A percentile compares a stretch with the other conserved stretches of the same genome.
Conservation (phyloP, 35 echinoderm and acorn worm species). For the Antedon bifida region DNA sequence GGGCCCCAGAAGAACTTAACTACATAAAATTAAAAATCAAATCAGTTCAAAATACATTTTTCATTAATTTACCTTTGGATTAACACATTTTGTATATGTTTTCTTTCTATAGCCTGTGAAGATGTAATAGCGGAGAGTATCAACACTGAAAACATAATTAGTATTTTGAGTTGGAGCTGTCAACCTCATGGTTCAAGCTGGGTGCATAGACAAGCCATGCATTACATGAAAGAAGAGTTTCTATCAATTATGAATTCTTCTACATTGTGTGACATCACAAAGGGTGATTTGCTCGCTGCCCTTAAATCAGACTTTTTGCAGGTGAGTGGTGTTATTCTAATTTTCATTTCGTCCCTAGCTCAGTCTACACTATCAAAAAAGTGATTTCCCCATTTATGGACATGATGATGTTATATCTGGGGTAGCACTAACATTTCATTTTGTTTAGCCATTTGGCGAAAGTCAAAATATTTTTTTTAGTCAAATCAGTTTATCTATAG, state of each 20-base stretch:
- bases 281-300: conserved; percentile 51
- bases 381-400: no score
- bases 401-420: neutral
- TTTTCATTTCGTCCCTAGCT: neutral
- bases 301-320: conserved; percentile 85
- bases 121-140: conserved; percentile 59
- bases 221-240: conserved; percentile 88
- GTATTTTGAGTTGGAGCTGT: conserved; percentile 84
- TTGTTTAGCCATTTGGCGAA: no score
- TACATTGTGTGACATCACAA: conserved; percentile 67
- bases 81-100: no score
- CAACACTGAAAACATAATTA: conserved; percentile 66
- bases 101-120: conserved; percentile 72
- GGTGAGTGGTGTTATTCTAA: conserved; percentile 56
- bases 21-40: no score
- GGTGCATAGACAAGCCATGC: conserved; percentile 88
- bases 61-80: no score
- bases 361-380: no score
- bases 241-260: conserved; percentile 34
- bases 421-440: no score
- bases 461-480: no score
- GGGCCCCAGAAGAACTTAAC: no score
- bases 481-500: no score
- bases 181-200: conserved; percentile 87
- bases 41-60: no score